Percentiles rank a stretch among this genome's conserved stretches.
phyloP scores from a whole-genome alignment of 2,888 invertebrate genomes.

The Tromatobia lineatoria region DNA sequence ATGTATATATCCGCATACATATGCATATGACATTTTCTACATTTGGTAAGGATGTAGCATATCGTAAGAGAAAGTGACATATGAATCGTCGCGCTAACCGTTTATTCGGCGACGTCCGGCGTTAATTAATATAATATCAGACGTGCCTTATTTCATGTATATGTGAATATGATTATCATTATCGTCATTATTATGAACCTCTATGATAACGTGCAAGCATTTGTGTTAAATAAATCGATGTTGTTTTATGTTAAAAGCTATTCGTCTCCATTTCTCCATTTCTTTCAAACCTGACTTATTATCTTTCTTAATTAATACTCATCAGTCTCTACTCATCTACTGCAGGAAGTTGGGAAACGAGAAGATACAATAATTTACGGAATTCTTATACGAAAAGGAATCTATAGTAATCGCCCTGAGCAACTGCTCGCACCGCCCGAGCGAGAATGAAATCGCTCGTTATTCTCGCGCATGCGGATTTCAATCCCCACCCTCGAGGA shows the following conservation, averaged over 20 bases:
- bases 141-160: constrained; percentile 83
- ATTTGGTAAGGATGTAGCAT: constrained; percentile 83
- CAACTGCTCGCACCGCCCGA: constrained; percentile 58
- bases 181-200: constrained; percentile 80
- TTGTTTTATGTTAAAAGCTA: constrained; percentile 82
- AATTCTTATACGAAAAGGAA: constrained; percentile 41
- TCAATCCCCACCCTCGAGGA: constrained; percentile 54
- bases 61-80: constrained; percentile 80
- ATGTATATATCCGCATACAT: constrained; percentile 70
- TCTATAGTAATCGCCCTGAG: constrained; percentile 40
- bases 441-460: constrained; percentile 81
- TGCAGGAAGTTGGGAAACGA: constrained; percentile 7
- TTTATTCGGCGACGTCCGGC: constrained; percentile 74
- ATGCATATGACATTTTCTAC: constrained; percentile 82
- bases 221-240: constrained; percentile 85
- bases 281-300: background rate
- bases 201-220: constrained; percentile 83
- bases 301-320: background rate
- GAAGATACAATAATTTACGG: constrained; percentile 6
- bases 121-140: constrained; percentile 84
- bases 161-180: constrained; percentile 75
- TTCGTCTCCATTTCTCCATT: background rate
- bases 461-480: constrained; percentile 82
- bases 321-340: background rate
- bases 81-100: constrained; percentile 70